Percentiles rank a stretch among this genome's conserved stretches.
phyloP scores from a whole-genome alignment of 2,797 vertebrate genomes.

The Phrynocephalus forsythii region DNA sequence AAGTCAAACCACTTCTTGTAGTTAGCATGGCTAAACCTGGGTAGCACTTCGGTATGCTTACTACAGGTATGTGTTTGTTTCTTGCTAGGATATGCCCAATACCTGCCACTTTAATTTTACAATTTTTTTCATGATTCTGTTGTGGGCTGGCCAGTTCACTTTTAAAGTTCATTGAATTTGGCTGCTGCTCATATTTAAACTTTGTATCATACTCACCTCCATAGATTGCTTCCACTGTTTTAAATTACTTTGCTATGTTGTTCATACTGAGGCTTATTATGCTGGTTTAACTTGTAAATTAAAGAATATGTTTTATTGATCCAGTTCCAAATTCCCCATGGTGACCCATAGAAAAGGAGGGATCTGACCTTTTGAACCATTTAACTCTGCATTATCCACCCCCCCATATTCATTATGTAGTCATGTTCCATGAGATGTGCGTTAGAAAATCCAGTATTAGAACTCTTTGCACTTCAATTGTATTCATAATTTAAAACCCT shows the following conservation, averaged over 20 bases:
- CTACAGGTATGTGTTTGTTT: background rate
- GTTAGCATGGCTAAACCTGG: background rate
- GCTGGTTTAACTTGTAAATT: background rate
- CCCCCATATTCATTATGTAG: background rate
- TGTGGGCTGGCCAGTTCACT: background rate
- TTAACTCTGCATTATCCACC: background rate
- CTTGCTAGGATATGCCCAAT: background rate
- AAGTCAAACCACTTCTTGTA: background rate
- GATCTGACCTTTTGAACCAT: background rate
- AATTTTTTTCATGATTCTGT: background rate
- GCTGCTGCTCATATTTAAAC: background rate
- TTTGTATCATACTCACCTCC: background rate
- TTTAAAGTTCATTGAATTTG: slow-evolving; percentile 7
- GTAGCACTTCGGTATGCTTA: background rate
- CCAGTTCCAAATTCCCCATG: background rate
- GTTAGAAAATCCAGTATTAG: background rate
- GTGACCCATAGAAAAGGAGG: background rate
- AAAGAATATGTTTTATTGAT: background rate
- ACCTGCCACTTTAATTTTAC: background rate
- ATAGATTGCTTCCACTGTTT: background rate
- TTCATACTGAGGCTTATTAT: background rate
- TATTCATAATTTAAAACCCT: background rate
- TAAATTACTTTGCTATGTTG: background rate
- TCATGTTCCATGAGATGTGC: background rate
- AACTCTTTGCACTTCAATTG: background rate